Evolutionary conservation across 23 tunicate species (phyloP), one percentile per base, ranked within the genome.

Genomic region (Ascidia mentula): DNA sequence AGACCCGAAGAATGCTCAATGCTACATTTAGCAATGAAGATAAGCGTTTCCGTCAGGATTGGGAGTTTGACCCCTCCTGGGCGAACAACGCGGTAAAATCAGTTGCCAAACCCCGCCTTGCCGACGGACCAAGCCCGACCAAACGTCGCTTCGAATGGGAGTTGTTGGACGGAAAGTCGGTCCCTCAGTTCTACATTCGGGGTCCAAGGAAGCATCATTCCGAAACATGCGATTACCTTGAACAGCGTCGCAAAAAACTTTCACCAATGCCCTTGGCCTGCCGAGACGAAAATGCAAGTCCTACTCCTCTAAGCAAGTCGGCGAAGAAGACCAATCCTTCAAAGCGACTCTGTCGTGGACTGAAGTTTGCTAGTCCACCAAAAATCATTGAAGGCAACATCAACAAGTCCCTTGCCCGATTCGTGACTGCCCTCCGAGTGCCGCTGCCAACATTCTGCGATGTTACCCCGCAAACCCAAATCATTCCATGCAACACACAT

Each of bases 1-100:
- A 80, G 40, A 80, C 84, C 32, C 71, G 71, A 38, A 40, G 69
- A 32, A 80, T 80, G 84, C 26, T 80, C 22, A 45, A 80, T 34
- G 69, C 40, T 26, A 70, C 71, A 38, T n/a, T 80, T 0, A 26
- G 28, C 28, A 34, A 32, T 38, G 84, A 80, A 38, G 13, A 46
- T 15, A 32, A 69, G 26, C 60, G 84, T 5, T 24, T 80, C 37
- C 6, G 9, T 20, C 13, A 17, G 15, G 30, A 20, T 40, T 80
- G 84, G 84, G 65, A 40, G 76, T 71, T 80, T 74, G 84, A 80
- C 65, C 5, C 40, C 26, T n/a, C 76, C 1, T 33, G 31, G 38
- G 30, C 30, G 6, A 69, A 37, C 38, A 3, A 36, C 18, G 65
- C 65, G 65, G 65, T 28, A 53, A 53, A 53, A 53, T 69, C 84